phyloP scores from a whole-genome alignment of 2,888 invertebrate genomes.

The Caenorhabditis sp. region DNA sequence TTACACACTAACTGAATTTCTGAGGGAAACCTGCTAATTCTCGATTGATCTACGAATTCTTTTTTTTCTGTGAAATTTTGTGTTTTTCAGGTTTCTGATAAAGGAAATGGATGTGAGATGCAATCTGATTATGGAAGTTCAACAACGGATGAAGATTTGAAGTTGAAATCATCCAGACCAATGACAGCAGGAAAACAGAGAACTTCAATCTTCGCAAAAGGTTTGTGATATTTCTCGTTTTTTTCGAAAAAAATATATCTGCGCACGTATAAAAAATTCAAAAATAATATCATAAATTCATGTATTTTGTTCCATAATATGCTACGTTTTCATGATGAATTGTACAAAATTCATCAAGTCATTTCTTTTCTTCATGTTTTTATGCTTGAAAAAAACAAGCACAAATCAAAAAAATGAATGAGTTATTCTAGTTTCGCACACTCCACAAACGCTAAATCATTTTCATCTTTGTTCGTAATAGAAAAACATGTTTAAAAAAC shows the following conservation, averaged over 20 bases:
- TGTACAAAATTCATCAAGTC: neutral
- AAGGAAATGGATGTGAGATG: slow-evolving; percentile 21
- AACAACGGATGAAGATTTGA: slow-evolving; percentile 1
- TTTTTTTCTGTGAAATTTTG: neutral
- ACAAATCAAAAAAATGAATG: too few species aligned
- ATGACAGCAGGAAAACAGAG: slow-evolving; percentile 32
- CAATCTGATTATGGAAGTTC: slow-evolving; percentile 34
- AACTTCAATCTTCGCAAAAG: slow-evolving; percentile 29
- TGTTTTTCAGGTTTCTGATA: too few species aligned
- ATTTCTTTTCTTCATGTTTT: neutral
- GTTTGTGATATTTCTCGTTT: neutral
- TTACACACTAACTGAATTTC: neutral
- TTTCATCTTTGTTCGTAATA: neutral
- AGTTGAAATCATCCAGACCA: slow-evolving; percentile 12
- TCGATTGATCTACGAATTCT: neutral
- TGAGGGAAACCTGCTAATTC: neutral
- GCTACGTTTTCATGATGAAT: neutral
- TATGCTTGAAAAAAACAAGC: too few species aligned
- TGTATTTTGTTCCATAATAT: neutral
- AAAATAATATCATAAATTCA: slow-evolving; percentile 4
- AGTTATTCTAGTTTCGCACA: too few species aligned
- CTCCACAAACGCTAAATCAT: neutral
- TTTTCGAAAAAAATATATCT: neutral
- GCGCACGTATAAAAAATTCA: neutral
- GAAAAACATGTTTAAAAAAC: neutral